phyloP scores from a whole-genome alignment of 2,888 invertebrate genomes.

The Tachina fera region DNA sequence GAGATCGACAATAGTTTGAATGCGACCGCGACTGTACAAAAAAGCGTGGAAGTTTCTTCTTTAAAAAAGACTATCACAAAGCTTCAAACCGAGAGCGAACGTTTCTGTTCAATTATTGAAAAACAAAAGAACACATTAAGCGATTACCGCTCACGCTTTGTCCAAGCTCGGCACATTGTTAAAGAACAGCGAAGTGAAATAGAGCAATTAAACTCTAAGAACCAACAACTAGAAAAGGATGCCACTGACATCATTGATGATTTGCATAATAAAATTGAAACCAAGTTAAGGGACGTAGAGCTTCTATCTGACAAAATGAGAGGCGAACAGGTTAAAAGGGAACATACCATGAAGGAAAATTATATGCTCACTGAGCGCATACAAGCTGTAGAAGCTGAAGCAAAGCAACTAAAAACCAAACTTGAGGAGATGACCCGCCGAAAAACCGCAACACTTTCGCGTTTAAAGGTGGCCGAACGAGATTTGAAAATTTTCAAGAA shows the following conservation, averaged over 20 bases:
- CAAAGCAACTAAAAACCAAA: slow-evolving; percentile 75
- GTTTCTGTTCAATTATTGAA: slow-evolving; percentile 79
- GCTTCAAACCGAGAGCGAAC: slow-evolving; percentile 78
- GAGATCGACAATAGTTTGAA: slow-evolving; percentile 75
- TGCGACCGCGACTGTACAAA: slow-evolving; percentile 23
- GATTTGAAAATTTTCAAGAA: slow-evolving; percentile 80
- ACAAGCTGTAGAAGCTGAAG: slow-evolving; percentile 76
- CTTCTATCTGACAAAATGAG: slow-evolving; percentile 79
- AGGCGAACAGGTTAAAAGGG: slow-evolving; percentile 78
- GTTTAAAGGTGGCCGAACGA: slow-evolving; percentile 78
- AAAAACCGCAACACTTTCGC: slow-evolving; percentile 76
- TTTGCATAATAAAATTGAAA: slow-evolving; percentile 79
- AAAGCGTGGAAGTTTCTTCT: slow-evolving; percentile 69
- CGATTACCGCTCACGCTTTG: slow-evolving; percentile 79
- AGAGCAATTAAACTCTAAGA: slow-evolving; percentile 79
- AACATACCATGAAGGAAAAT: slow-evolving; percentile 78
- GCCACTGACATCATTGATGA: slow-evolving; percentile 78
- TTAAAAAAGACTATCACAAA: slow-evolving; percentile 76
- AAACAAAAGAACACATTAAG: slow-evolving; percentile 79
- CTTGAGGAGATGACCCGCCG: slow-evolving; percentile 79
- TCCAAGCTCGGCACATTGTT: slow-evolving; percentile 80
- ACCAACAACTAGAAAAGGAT: slow-evolving; percentile 79
- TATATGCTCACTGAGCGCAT: slow-evolving; percentile 77
- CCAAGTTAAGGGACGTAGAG: slow-evolving; percentile 78
- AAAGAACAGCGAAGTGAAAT: slow-evolving; percentile 81